Conservation (phyloP, 2,888 invertebrate species). For the Drosophila greeni region DNA sequence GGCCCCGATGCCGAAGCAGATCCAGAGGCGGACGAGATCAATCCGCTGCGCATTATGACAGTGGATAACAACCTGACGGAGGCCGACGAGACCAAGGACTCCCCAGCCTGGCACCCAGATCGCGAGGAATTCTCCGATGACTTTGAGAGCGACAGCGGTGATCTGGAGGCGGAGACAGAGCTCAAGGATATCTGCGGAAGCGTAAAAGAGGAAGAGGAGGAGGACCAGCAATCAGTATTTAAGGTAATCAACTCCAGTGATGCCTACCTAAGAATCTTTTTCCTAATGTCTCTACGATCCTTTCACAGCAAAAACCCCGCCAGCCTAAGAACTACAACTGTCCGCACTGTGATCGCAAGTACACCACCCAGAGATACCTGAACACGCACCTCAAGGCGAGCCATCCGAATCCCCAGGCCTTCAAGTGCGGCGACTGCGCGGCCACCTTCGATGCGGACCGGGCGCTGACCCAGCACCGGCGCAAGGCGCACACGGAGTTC, state of each 20-base stretch:
- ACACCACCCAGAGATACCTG: conserved; percentile 57
- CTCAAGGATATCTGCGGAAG: background rate
- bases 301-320: conserved; percentile 34
- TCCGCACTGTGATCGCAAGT: conserved; percentile 50
- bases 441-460: conserved; percentile 58
- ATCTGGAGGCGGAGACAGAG: background rate
- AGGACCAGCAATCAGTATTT: conserved; percentile 41
- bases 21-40: conserved; percentile 19
- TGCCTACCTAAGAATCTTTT: background rate
- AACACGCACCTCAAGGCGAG: conserved; percentile 58
- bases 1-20: background rate
- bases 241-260: conserved; percentile 36
- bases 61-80: conserved; percentile 1
- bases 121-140: background rate
- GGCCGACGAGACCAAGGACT: conserved; percentile 1
- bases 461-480: conserved; percentile 53
- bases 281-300: no score
- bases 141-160: conserved; percentile 21
- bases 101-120: conserved; percentile 10
- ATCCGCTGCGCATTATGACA: conserved; percentile 18
- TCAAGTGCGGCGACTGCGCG: conserved; percentile 59
- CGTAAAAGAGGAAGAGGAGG: conserved; percentile 13
- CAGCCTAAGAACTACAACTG: conserved; percentile 50
- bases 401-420: conserved; percentile 63
- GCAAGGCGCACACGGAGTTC: conserved; percentile 60